Evolutionary conservation across 2,797 vertebrate genomes (phyloP).

Genomic region (Tachyglossus aculeatus): DNA sequence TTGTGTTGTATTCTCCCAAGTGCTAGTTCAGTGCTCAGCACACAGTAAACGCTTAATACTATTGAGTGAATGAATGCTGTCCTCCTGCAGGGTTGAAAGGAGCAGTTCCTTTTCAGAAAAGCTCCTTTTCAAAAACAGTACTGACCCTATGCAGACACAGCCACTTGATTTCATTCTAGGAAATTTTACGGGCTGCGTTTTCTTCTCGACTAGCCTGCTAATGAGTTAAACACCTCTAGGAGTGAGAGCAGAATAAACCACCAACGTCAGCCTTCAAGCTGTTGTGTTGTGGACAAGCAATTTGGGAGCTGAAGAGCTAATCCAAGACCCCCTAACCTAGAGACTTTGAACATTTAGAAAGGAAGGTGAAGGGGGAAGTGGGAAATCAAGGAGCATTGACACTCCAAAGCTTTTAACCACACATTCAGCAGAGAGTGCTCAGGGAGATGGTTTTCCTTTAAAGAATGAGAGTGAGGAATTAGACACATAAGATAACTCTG

Average conservation of each 20-base stretch:
- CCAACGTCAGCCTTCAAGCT: slow-evolving; percentile 52
- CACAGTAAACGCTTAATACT: no score
- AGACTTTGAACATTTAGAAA: slow-evolving; percentile 39
- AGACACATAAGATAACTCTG: not conserved
- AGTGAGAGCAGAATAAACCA: slow-evolving; percentile 50
- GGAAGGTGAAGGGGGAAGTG: slow-evolving; percentile 6
- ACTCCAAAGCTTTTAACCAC: slow-evolving; percentile 13
- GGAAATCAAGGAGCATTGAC: slow-evolving; percentile 19
- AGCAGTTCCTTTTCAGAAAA: no score
- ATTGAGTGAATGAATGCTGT: no score
- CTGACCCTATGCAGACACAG: no score
- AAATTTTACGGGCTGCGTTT: slow-evolving; percentile 42
- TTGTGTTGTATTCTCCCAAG: no score
- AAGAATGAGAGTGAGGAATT: slow-evolving; percentile 18
- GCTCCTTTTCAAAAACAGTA: no score
- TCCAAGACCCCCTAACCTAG: slow-evolving; percentile 37
- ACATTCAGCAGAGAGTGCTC: not conserved
- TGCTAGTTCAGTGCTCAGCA: no score
- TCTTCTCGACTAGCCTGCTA: slow-evolving; percentile 36
- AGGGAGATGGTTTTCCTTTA: not conserved
- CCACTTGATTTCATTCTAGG: slow-evolving; percentile 57
- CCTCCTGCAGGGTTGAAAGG: no score
- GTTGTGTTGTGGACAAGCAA: slow-evolving; percentile 42
- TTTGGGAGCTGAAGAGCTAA: slow-evolving; percentile 29
- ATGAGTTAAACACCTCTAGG: slow-evolving; percentile 56